Percentiles rank a stretch among this genome's conserved stretches.
These are phyloP conservation scores for Aleiodes alternator DNA, from an alignment of 2,888 invertebrate species.

Conservation along the genomic window DNA sequence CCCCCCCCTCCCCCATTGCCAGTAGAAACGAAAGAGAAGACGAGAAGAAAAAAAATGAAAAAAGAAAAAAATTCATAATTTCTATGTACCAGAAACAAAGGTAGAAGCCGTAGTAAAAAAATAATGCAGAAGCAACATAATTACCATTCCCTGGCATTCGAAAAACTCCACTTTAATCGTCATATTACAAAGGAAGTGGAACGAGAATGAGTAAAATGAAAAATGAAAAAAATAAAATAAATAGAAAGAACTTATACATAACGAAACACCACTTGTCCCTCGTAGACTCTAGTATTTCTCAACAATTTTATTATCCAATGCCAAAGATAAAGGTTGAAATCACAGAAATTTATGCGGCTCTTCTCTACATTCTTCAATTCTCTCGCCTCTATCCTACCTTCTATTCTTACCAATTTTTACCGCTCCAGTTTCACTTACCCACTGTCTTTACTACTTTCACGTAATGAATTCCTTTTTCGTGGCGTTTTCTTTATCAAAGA, in stretches of 20 bases:
- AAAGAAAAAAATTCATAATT: conserved; percentile 27
- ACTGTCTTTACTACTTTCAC: conserved; percentile 19
- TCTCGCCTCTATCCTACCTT: not conserved
- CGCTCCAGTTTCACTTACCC: not conserved
- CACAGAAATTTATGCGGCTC: conserved; percentile 49
- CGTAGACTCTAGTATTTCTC: conserved; percentile 28
- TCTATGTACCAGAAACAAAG: conserved; percentile 17
- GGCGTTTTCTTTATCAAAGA: conserved; percentile 46
- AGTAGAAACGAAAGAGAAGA: too few relatives aligned
- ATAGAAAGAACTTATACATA: conserved; percentile 9
- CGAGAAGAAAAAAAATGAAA: not conserved
- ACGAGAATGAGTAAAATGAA: conserved; percentile 1
- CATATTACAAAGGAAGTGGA: conserved; percentile 39
- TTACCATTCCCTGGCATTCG: conserved; percentile 33
- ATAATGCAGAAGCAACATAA: conserved; percentile 34
- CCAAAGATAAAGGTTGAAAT: conserved; percentile 52
- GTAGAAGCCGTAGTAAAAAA: conserved; percentile 28
- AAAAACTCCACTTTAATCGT: conserved; percentile 39
- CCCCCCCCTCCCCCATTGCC: too few relatives aligned
- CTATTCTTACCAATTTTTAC: not conserved
- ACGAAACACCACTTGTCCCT: conserved; percentile 27
- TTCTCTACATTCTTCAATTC: conserved; percentile 15
- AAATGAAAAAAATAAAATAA: not conserved
- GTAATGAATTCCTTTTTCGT: conserved; percentile 51
- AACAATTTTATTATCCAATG: conserved; percentile 43